Conservation (phyloP, 1,140 invertebrate genomes). For the Atta colombica region DNA sequence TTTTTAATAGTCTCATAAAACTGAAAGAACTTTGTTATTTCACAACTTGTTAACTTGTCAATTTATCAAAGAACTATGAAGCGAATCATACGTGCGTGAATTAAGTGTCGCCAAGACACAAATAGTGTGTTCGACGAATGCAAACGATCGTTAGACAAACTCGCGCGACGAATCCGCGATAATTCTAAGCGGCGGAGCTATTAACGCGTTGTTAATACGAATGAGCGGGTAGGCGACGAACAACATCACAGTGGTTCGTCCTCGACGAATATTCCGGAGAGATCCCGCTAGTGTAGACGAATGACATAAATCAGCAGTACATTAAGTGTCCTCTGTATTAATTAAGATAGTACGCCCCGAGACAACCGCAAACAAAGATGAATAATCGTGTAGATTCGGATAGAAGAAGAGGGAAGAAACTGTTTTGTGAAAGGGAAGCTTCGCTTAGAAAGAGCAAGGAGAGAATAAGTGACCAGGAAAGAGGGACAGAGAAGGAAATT, state of each 20-base stretch:
- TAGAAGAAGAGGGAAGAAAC: neutral
- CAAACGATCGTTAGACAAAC: slow-evolving; percentile 37
- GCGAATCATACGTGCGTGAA: neutral
- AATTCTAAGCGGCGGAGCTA: slow-evolving; percentile 21
- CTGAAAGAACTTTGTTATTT: neutral
- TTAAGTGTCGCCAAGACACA: slow-evolving; percentile 1
- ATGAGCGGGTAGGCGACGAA: slow-evolving; percentile 4
- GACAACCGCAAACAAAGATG: slow-evolving; percentile 67
- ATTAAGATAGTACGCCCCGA: slow-evolving; percentile 76
- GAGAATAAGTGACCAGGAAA: slow-evolving; percentile 9
- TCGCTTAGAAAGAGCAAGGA: neutral
- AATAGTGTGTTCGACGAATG: slow-evolving; percentile 6
- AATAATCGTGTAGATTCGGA: slow-evolving; percentile 27
- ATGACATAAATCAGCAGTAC: slow-evolving; percentile 77
- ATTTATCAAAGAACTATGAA: neutral
- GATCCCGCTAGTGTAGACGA: slow-evolving; percentile 58
- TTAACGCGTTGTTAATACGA: slow-evolving; percentile 48
- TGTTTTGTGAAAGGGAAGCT: slow-evolving; percentile 1
- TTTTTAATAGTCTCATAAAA: neutral
- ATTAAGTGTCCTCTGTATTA: slow-evolving; percentile 79
- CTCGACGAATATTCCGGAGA: slow-evolving; percentile 12
- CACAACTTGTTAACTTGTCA: neutral
- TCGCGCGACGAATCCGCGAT: slow-evolving; percentile 40
- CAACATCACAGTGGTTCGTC: slow-evolving; percentile 20
- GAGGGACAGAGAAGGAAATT: slow-evolving; percentile 48